These are phyloP conservation scores for Zaprionus tsacasi DNA, from an alignment of 1,140 invertebrate genomes.

Conservation along the genomic window DNA sequence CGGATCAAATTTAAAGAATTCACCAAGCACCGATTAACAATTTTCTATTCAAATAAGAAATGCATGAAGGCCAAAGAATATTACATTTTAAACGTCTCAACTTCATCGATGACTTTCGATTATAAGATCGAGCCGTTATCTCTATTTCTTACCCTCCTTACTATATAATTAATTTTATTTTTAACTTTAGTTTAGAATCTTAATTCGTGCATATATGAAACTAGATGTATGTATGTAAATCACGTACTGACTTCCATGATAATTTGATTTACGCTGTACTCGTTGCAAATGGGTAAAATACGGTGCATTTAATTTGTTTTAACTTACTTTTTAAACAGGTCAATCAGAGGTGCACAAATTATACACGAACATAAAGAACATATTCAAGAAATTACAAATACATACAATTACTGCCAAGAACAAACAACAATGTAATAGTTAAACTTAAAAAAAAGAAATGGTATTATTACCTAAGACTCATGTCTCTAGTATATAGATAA, in stretches of 20 bases:
- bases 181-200: background rate
- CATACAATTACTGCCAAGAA: constrained; percentile 7
- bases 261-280: background rate
- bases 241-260: background rate
- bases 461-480: constrained; percentile 7
- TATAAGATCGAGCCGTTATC: background rate
- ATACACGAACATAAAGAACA: constrained; percentile 8
- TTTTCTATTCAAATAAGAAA: constrained; percentile 6
- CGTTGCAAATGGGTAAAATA: background rate
- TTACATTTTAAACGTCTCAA: constrained; percentile 8
- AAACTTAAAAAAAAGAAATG: constrained; percentile 4
- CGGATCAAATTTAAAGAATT: constrained; percentile 23
- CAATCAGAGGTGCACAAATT: constrained; percentile 11
- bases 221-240: background rate
- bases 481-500: constrained; percentile 4
- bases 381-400: constrained; percentile 10
- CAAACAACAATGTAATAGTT: constrained; percentile 7
- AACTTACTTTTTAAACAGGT: background rate
- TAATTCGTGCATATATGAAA: background rate
- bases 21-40: constrained; percentile 19
- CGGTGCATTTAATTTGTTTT: background rate
- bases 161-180: background rate
- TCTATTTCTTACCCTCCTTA: background rate
- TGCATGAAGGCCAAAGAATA: constrained; percentile 2
- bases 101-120: background rate